Conservation (phyloP, 2,797 vertebrate species). For the Craterocephalus amniculus region DNA sequence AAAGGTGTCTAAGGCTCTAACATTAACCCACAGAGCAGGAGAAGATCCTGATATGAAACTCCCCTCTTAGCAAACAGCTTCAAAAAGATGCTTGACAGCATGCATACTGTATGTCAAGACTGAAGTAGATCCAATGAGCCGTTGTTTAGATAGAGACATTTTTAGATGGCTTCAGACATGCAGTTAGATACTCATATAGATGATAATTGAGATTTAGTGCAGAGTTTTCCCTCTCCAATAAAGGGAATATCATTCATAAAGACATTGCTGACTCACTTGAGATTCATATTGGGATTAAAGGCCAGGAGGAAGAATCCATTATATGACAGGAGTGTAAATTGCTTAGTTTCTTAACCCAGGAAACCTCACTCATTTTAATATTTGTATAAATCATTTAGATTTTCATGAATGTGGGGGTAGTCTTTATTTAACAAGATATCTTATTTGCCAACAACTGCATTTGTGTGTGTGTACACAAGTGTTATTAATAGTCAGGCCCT, state of each 20-base stretch:
- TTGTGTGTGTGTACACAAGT: too few species aligned
- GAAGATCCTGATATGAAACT: background rate
- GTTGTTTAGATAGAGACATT: background rate
- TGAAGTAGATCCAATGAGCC: background rate
- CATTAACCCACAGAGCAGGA: background rate
- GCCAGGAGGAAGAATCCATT: background rate
- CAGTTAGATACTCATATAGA: background rate
- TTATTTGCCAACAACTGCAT: too few species aligned
- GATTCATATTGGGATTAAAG: background rate
- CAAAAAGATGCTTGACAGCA: background rate
- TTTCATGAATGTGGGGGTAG: background rate
- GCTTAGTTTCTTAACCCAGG: background rate
- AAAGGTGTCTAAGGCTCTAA: background rate
- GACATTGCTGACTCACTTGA: background rate
- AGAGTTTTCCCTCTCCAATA: background rate
- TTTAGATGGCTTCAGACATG: too few species aligned
- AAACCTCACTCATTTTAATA: background rate
- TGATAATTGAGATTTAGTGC: background rate
- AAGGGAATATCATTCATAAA: constrained; percentile 3
- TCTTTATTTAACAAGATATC: background rate
- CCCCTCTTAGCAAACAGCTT: too few species aligned
- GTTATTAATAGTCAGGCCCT: too few species aligned
- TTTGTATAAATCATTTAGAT: background rate
- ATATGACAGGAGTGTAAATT: background rate
- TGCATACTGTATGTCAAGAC: background rate